A percentile compares a stretch with the other conserved stretches of the same genome.
These are phyloP conservation scores for Phenganax marumi DNA, from an alignment of 92 coral and sea anemone genomes.

Conservation along the genomic window DNA sequence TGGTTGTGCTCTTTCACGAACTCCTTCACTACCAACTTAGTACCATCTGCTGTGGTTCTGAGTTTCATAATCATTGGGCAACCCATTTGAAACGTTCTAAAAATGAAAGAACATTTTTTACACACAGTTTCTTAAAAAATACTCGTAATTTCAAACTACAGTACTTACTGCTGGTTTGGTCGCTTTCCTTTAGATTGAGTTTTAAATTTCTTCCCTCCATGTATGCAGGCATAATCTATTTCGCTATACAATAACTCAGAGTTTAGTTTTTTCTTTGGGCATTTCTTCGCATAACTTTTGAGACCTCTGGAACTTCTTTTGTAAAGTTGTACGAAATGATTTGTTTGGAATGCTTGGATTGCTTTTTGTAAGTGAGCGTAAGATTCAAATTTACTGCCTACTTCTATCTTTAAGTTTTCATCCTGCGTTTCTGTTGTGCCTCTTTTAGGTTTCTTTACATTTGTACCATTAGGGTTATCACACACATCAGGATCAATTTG, in stretches of 20 bases:
- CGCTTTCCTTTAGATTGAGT: slow-evolving; percentile 29
- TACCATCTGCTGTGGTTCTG: slow-evolving; percentile 31
- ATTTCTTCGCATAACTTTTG: slow-evolving; percentile 27
- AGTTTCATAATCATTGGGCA: slow-evolving; percentile 34
- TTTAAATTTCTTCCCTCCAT: slow-evolving; percentile 44
- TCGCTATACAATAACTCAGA: slow-evolving; percentile 34
- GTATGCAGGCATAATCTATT: slow-evolving; percentile 35
- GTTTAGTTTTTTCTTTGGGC: slow-evolving; percentile 44
- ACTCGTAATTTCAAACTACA: not conserved
- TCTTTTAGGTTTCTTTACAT: not conserved
- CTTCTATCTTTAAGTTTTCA: not conserved
- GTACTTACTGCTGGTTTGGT: slow-evolving; percentile 47
- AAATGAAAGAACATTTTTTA: not conserved
- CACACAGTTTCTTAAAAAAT: not conserved
- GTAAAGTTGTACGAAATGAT: slow-evolving; percentile 33
- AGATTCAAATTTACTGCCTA: slow-evolving; percentile 25
- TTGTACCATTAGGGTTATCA: not conserved
- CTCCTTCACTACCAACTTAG: slow-evolving; percentile 37
- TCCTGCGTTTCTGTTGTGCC: not conserved
- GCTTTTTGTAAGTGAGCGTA: slow-evolving; percentile 15
- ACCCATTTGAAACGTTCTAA: slow-evolving; percentile 43
- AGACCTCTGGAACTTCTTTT: slow-evolving; percentile 42
- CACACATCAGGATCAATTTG: not conserved
- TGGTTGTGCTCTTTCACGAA: slow-evolving; percentile 34
- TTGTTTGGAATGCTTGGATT: slow-evolving; percentile 21